These are phyloP conservation scores for Syndactyla subalaris DNA, from an alignment of 2,797 vertebrate species.

Conservation along the genomic window DNA sequence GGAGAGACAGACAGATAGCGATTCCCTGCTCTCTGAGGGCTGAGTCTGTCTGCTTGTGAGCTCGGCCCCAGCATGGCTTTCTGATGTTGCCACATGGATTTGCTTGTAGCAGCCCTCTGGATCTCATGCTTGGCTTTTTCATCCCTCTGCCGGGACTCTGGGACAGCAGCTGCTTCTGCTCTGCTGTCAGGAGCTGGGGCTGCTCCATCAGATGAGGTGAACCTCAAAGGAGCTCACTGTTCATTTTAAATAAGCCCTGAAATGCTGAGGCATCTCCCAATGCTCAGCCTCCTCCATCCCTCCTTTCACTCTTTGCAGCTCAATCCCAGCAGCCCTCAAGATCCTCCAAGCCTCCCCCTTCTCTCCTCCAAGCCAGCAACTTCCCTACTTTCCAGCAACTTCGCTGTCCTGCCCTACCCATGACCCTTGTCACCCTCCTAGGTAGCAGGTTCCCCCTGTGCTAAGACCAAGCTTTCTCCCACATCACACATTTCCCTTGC, in stretches of 20 bases:
- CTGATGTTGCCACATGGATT: conserved; percentile 9
- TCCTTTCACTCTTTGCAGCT: background rate
- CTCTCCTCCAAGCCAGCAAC: background rate
- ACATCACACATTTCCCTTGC: background rate
- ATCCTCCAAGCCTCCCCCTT: background rate
- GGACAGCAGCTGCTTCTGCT: background rate
- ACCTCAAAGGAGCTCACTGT: background rate
- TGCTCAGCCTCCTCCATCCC: background rate
- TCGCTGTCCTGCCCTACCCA: background rate
- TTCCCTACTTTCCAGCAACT: background rate
- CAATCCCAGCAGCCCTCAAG: background rate
- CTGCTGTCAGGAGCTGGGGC: background rate
- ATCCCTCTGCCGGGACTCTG: background rate
- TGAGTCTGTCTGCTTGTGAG: background rate
- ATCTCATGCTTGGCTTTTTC: conserved; percentile 27
- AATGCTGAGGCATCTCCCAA: background rate
- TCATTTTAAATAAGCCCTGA: conserved; percentile 1
- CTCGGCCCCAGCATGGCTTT: background rate
- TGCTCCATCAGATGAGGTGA: background rate
- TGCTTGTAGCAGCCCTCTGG: conserved; percentile 18
- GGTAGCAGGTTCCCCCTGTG: background rate
- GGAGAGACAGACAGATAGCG: conserved; percentile 22
- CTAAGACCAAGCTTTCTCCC: background rate
- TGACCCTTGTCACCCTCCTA: background rate
- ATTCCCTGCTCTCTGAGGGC: conserved; percentile 26